These are phyloP conservation scores for Cercopithecus diana DNA, from an alignment of 2,797 vertebrate genomes.

Conservation along the genomic window DNA sequence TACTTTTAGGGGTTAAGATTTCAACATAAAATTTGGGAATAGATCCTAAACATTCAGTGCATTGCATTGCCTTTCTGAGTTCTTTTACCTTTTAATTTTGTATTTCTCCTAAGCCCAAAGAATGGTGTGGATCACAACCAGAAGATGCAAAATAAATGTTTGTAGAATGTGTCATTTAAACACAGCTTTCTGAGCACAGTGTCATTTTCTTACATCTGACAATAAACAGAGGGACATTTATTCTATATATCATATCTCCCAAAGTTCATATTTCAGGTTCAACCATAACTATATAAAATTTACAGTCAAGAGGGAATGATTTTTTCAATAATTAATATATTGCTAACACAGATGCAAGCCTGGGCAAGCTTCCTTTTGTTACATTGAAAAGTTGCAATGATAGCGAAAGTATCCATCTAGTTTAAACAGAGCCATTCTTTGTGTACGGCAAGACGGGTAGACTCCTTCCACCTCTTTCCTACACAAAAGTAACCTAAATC, in stretches of 20 bases:
- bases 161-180: neutral
- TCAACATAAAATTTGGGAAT: neutral
- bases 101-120: neutral
- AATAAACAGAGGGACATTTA: neutral
- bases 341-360: neutral
- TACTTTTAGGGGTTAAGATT: neutral
- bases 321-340: neutral
- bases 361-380: neutral
- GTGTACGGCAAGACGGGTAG: neutral
- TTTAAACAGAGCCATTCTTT: conserved; percentile 3
- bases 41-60: neutral
- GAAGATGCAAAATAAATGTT: neutral
- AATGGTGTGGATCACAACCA: neutral
- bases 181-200: neutral
- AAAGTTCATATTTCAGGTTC: neutral
- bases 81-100: neutral
- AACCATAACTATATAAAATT: neutral
- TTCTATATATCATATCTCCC: neutral
- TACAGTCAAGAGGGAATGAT: neutral
- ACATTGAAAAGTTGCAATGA: neutral
- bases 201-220: neutral
- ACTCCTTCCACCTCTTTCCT: neutral
- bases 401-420: neutral
- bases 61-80: neutral
- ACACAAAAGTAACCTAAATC: neutral